phyloP scores from a whole-genome alignment of 2,113 vertebrate genomes.

The Glaucomys volans region DNA sequence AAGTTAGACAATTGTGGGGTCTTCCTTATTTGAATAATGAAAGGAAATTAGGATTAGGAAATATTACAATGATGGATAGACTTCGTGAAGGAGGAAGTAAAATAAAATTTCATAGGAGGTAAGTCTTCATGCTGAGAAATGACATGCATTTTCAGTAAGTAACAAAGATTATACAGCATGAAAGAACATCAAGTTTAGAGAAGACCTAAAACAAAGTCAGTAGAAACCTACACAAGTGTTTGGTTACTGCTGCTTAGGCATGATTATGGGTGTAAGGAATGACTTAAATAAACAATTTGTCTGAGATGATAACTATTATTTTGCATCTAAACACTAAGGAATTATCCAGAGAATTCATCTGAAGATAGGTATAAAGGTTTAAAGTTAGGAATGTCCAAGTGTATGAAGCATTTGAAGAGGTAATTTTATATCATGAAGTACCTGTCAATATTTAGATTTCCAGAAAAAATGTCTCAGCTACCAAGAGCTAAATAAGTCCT shows the following conservation, averaged over 20 bases:
- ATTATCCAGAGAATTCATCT: not conserved
- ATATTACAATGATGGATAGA: not conserved
- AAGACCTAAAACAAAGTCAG: not conserved
- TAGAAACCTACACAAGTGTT: not conserved
- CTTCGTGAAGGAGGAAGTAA: not conserved
- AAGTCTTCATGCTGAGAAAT: not conserved
- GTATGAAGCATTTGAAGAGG: not conserved
- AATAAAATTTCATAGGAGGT: not conserved
- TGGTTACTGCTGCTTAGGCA: not conserved
- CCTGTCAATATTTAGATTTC: not conserved
- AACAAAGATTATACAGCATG: not conserved
- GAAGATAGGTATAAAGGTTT: not conserved
- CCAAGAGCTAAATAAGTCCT: not conserved
- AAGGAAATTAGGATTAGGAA: not conserved
- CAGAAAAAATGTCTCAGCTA: not conserved
- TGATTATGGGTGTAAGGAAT: not conserved
- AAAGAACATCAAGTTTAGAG: not conserved
- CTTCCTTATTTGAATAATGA: not conserved
- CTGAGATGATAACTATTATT: not conserved
- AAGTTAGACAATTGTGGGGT: not conserved
- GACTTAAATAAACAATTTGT: not conserved
- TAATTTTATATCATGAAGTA: slow-evolving; percentile 1
- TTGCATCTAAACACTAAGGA: not conserved
- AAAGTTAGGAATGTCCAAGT: not conserved
- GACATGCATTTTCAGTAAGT: not conserved